Evolutionary conservation across 2,113 vertebrate genomes (phyloP).

Genomic region (Chascanopsetta lugubris): DNA sequence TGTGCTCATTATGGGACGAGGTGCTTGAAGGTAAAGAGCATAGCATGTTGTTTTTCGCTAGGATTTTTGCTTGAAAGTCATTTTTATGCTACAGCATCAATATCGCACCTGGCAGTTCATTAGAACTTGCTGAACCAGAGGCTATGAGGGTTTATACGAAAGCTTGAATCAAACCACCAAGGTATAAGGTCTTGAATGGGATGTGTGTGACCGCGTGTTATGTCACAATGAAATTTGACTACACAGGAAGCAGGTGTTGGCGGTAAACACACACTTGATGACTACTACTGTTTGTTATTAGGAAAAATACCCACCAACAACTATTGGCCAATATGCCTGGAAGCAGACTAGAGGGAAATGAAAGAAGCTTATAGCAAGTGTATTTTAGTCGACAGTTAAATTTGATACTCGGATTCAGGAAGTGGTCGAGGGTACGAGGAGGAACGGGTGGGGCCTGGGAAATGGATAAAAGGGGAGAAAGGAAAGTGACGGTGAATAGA

Average conservation of each 20-base stretch:
- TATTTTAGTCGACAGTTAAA: conserved; percentile 76
- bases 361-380: conserved; percentile 52
- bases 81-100: not conserved
- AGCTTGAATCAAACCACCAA: not conserved
- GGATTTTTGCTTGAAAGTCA: not conserved
- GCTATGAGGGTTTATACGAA: not conserved
- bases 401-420: conserved; percentile 65
- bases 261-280: conserved; percentile 57
- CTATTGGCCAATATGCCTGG: conserved; percentile 51
- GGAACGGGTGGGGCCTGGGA: conserved; percentile 18
- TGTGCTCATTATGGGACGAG: too few species aligned
- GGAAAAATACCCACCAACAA: conserved; percentile 61
- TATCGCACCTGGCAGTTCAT: not conserved
- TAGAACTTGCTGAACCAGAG: not conserved
- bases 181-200: conserved; percentile 19
- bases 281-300: conserved; percentile 59
- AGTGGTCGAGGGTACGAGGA: conserved; percentile 50
- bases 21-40: not conserved
- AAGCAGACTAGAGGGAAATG: conserved; percentile 39
- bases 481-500: conserved; percentile 10
- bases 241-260: conserved; percentile 56
- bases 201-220: conserved; percentile 33
- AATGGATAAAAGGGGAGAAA: conserved; percentile 45
- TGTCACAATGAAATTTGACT: conserved; percentile 46
- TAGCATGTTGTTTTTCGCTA: not conserved